phyloP scores from a whole-genome alignment of 2,888 invertebrate genomes.

The Norana najaformis region DNA sequence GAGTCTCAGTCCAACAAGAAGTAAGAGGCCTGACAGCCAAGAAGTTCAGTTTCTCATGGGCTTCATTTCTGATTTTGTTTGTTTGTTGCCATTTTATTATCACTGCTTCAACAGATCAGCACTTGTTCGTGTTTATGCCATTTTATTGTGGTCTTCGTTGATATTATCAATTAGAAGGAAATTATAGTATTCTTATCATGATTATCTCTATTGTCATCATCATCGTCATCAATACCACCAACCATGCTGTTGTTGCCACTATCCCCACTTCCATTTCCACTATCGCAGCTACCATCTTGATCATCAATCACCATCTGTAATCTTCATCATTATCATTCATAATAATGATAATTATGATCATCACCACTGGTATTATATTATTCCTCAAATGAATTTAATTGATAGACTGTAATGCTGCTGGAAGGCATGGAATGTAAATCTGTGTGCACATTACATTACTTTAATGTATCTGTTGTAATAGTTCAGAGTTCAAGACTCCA shows the following conservation, averaged over 20 bases:
- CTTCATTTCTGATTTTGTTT: not conserved
- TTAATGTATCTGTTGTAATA: not conserved
- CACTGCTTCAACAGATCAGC: not conserved
- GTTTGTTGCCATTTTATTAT: not conserved
- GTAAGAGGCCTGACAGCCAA: not conserved
- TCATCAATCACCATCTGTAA: not conserved
- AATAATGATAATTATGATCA: no score
- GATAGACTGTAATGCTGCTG: no score
- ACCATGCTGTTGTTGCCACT: not conserved
- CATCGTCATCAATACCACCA: not conserved
- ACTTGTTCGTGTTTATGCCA: not conserved
- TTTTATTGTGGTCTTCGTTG: not conserved
- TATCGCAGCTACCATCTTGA: not conserved
- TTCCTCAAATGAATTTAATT: no score
- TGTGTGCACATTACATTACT: no score
- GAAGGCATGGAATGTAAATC: no score
- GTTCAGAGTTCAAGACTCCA: not conserved
- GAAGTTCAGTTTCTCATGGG: not conserved
- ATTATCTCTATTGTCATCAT: not conserved
- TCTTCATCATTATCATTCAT: not conserved
- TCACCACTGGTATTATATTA: no score
- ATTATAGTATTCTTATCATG: not conserved
- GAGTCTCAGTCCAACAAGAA: constrained; percentile 43
- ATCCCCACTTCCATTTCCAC: not conserved
- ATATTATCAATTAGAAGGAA: not conserved